A percentile compares a stretch with the other conserved stretches of the same genome.
phyloP scores from a whole-genome alignment of 2,113 vertebrate species.

The Oceanites oceanicus region DNA sequence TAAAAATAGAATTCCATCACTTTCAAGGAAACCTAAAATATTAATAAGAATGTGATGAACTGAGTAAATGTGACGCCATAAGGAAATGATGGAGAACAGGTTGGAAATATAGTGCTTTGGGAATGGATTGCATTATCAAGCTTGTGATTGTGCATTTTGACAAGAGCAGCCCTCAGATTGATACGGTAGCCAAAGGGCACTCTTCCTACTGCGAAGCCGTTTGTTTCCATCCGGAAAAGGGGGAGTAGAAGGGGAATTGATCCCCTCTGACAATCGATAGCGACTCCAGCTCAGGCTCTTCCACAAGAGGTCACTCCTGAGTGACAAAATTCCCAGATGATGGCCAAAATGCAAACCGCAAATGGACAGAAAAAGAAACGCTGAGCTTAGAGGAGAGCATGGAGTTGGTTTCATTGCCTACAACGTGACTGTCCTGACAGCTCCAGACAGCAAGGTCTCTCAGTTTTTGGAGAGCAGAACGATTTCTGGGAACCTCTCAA shows the following conservation, averaged over 20 bases:
- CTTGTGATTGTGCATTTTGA: constrained; percentile 69
- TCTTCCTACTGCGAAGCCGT: constrained; percentile 49
- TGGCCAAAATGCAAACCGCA: neutral
- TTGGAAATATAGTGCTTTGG: constrained; percentile 67
- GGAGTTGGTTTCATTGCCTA: neutral
- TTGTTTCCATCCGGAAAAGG: constrained; percentile 37
- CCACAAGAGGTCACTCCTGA: constrained; percentile 50
- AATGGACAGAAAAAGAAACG: fast-evolving
- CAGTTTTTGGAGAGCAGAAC: neutral
- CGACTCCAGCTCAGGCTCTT: neutral
- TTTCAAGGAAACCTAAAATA: constrained; percentile 70
- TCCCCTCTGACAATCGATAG: constrained; percentile 29
- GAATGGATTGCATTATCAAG: constrained; percentile 68
- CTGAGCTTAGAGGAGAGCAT: fast-evolving
- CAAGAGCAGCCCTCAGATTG: constrained; percentile 67
- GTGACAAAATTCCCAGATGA: neutral
- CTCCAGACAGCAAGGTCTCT: neutral
- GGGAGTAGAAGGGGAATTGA: constrained; percentile 43
- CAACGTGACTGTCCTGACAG: neutral
- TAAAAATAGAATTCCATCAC: constrained; percentile 74
- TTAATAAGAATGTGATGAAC: constrained; percentile 71
- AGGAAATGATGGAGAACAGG: constrained; percentile 71
- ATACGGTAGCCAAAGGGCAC: constrained; percentile 68
- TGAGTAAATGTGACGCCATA: constrained; percentile 68
- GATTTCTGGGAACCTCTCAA: neutral